Percentiles rank a stretch among this genome's conserved stretches.
These are phyloP conservation scores for Anthonomus grandis DNA, from an alignment of 1,140 invertebrate species.

Conservation along the genomic window DNA sequence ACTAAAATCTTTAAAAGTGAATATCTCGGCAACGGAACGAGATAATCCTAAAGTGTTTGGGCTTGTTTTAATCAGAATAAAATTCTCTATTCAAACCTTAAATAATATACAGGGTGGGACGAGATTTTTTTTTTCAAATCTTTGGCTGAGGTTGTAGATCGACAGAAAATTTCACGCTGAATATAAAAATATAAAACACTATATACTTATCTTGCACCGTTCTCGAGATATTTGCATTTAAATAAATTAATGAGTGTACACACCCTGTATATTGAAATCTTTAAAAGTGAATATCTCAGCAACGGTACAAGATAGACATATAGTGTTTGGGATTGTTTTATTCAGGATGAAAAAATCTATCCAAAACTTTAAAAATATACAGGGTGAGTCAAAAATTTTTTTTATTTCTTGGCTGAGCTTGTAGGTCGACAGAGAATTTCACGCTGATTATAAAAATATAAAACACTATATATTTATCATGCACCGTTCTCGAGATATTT, in stretches of 20 bases:
- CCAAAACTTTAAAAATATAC: not conserved
- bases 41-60: too few species aligned
- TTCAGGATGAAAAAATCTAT: not conserved
- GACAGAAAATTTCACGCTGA: conserved; percentile 44
- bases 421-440: not conserved
- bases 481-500: not conserved
- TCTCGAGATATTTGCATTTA: not conserved
- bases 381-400: not conserved
- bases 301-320: not conserved
- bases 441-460: not conserved
- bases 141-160: conserved; percentile 48
- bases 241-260: not conserved
- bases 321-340: not conserved
- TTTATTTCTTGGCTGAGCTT: not conserved
- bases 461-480: not conserved
- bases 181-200: too few species aligned
- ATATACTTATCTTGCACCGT: not conserved
- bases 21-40: not conserved
- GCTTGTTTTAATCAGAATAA: too few species aligned
- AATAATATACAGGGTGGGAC: too few species aligned
- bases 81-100: not conserved
- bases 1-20: too few species aligned
- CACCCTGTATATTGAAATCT: not conserved
- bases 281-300: not conserved
- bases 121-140: not conserved